These are phyloP conservation scores for Cheilosia scutellata DNA, from an alignment of 2,888 invertebrate genomes.

Conservation along the genomic window DNA sequence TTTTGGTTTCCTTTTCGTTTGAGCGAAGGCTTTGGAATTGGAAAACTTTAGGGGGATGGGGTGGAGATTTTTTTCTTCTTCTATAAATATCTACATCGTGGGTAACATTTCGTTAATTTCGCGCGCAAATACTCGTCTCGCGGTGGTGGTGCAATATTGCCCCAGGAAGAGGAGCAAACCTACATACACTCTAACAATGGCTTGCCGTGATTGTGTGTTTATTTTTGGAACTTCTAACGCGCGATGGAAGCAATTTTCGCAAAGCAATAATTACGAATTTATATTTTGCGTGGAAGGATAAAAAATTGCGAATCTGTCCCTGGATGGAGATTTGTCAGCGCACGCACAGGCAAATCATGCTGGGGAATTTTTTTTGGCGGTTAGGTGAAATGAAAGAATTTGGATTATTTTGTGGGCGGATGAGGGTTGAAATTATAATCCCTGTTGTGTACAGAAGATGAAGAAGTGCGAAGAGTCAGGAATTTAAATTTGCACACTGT, in stretches of 20 bases:
- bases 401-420: background rate
- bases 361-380: background rate
- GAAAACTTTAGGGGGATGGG: conserved; percentile 24
- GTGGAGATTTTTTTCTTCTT: conserved; percentile 1
- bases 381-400: conserved; percentile 12
- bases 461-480: too few relatives aligned
- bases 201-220: conserved; percentile 48
- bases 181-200: conserved; percentile 35
- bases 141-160: conserved; percentile 40
- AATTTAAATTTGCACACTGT: too few relatives aligned
- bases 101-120: conserved; percentile 70
- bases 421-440: background rate
- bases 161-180: conserved; percentile 9
- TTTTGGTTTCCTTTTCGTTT: conserved; percentile 32
- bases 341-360: background rate
- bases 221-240: conserved; percentile 48
- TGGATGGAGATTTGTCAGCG: conserved; percentile 46
- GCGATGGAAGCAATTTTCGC: conserved; percentile 40
- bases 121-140: conserved; percentile 68
- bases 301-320: conserved; percentile 64
- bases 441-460: too few relatives aligned
- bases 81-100: conserved; percentile 68
- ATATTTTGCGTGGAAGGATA: conserved; percentile 36
- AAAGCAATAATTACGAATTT: conserved; percentile 69
- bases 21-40: conserved; percentile 20